Base-by-base conservation (phyloP, 30 jellyfish, hydroid and myxozoan species). In the Rhopilema esculentum region DNA sequence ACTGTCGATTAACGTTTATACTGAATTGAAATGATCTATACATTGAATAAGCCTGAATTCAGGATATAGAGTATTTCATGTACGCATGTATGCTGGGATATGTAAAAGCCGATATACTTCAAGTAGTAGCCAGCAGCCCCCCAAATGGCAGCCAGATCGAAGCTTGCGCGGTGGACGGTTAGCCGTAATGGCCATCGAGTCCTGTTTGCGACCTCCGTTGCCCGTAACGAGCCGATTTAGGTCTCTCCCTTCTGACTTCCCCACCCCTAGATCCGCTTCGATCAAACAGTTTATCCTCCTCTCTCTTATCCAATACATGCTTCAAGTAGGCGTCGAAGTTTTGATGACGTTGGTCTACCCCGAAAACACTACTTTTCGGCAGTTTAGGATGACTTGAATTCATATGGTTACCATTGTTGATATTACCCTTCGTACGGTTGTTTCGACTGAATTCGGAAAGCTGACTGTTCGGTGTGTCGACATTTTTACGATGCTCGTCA, bases 241-340 rank as follows among this genome's bases (percentile, higher is more conserved):
- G 78, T 17, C 78, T 20, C 16, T 67, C 49, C 33, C 49, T 20
- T 67, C 49, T 1, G 9, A 29, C 49, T 21, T 6, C 78, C 24
- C 21, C 22, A 1, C 22, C 78, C 29, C 49, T 15, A 0, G 29
- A 21, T 1, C 1, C 17, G 20, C 50, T 16, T 1, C 32, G 0
- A 16, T 83, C 70, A 48, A 83, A 83, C 51, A 70, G 66, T 71
- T 72, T 69, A 40, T 83, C 92, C 29, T 61, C 92, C 48, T 83
- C 92, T 8, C 82, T 73, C 51, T 63, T 52, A 50, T 31, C 33
- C 27, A 83, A 75, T 22, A 84, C 92, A 40, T 69, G 69, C 7
- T 83, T 33, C 26, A 83, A 33, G 24, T 67, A 83, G 18, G 92
- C 85, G 28, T 83, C 92, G 57, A 83, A 83, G 85, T 83, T 84